Evolutionary conservation across 2,888 invertebrate genomes (phyloP), one percentile per base, ranked within the genome.

Genomic region (Lasioglossum zephyrum): DNA sequence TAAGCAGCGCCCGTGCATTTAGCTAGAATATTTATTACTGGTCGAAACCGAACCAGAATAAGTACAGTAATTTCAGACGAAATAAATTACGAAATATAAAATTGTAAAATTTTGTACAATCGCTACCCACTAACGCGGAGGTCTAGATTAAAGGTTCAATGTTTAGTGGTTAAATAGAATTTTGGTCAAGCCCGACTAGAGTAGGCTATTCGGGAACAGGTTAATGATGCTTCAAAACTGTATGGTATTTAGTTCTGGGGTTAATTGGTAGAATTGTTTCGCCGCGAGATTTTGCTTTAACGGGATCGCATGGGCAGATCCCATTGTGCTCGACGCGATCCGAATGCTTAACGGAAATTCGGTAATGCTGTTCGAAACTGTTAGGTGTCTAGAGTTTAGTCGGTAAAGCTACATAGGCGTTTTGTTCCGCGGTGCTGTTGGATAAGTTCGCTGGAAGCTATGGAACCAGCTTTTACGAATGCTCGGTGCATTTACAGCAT

Each of bases 361-460:
- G 41, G 69, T 69, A 69, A 69, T 69, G 69, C 69, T 69, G 69
- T 39, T 69, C 69, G 69, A 22, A 69, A 69, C 69, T 69, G 69
- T 36, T 69, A 69, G 39, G 13, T 69, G 69, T 69, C 69, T 4
- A 22, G 69, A 69, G 69, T 69, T 69, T 69, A 41, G 22, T 41
- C 69, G 69, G 63, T 31, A 26, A 63, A 31, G 63, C 63, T 63
- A 31, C 63, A 63, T 63, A 31, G 63, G 31, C 63, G 63, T 63
- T 63, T 63, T 63, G 63, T 63, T 31, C 63, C 31, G 16, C 63
- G 63, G 31, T 1, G 31, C 63, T 31, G 63, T 26, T 16, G 6
- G 31, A 63, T 63, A 63, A 63, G 63, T 63, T 63, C 63, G 63
- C 63, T 31, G 63, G 63, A 63, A 31, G 63, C 63, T 63, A 63